Evolutionary conservation across 2,797 vertebrate genomes (phyloP).

Genomic region (Scomberomorus guttatus): DNA sequence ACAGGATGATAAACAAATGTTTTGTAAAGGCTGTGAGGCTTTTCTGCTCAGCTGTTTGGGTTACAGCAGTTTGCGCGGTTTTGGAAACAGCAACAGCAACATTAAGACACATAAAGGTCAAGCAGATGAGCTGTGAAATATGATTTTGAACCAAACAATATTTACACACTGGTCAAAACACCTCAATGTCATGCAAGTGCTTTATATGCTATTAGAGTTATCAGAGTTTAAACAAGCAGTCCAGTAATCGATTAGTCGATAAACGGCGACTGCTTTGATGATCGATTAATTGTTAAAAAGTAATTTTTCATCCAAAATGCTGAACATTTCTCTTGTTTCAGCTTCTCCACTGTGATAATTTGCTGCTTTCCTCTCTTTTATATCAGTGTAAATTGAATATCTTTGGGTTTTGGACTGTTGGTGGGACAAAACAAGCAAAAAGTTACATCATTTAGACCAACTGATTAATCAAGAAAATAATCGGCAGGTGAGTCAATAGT

Average conservation of each 20-base stretch:
- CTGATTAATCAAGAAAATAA: not conserved
- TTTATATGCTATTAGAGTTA: not conserved
- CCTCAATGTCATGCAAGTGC: not conserved
- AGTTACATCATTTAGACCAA: too few species aligned
- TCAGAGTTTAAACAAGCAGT: not conserved
- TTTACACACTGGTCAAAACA: not conserved
- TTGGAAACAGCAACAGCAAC: slow-evolving; percentile 20
- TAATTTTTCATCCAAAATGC: not conserved
- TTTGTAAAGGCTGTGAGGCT: slow-evolving; percentile 22
- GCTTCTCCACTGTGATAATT: not conserved
- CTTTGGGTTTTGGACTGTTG: not conserved
- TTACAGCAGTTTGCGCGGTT: not conserved
- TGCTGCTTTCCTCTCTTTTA: not conserved
- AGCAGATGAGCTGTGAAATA: slow-evolving; percentile 36
- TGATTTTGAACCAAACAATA: slow-evolving; percentile 25
- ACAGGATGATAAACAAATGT: slow-evolving; percentile 54
- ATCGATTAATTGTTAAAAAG: too few species aligned
- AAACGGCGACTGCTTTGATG: not conserved
- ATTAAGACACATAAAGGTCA: slow-evolving; percentile 39
- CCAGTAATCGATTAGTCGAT: not conserved
- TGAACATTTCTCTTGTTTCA: not conserved
- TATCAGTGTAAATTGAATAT: not conserved
- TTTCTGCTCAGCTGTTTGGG: slow-evolving; percentile 14
- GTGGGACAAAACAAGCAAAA: too few species aligned
- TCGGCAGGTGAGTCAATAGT: not conserved